Evolutionary conservation across 2,888 invertebrate genomes (phyloP).

Genomic region (Trichopria drosophilae): DNA sequence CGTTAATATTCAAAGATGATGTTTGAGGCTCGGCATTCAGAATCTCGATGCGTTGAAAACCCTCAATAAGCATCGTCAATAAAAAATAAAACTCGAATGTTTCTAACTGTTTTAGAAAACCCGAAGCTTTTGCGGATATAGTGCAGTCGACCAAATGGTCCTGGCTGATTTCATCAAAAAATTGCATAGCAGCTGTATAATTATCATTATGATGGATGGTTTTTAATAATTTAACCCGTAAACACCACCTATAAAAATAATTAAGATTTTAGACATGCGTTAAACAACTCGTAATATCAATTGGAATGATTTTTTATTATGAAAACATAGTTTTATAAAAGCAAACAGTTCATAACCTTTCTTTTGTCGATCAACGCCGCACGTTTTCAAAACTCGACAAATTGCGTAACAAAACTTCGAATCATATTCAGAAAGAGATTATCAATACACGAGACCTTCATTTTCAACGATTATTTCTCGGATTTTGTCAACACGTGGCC

Average conservation of each 20-base stretch:
- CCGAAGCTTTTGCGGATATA: slow-evolving; percentile 22
- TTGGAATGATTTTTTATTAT: too few species aligned
- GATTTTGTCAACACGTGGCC: too few species aligned
- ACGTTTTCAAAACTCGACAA: too few species aligned
- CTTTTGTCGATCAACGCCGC: too few species aligned
- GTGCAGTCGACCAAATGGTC: slow-evolving; percentile 5
- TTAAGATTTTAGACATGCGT: background rate
- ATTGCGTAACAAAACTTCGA: too few species aligned
- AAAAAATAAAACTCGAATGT: slow-evolving; percentile 16
- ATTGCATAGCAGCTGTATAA: slow-evolving; percentile 18
- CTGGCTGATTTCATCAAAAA: slow-evolving; percentile 15
- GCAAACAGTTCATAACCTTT: too few species aligned
- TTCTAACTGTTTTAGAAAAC: slow-evolving; percentile 20
- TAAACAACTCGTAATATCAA: too few species aligned
- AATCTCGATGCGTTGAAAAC: slow-evolving; percentile 30
- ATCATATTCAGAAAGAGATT: too few species aligned
- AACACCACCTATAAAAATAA: slow-evolving; percentile 19
- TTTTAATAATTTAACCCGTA: slow-evolving; percentile 31
- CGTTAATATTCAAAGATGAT: slow-evolving; percentile 23
- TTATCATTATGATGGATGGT: slow-evolving; percentile 25
- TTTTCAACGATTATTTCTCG: too few species aligned
- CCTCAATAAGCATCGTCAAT: slow-evolving; percentile 24
- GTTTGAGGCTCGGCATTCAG: slow-evolving; percentile 28
- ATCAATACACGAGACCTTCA: too few species aligned
- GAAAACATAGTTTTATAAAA: too few species aligned